phyloP scores from a whole-genome alignment of 2,113 vertebrate species.

The Promerops cafer region DNA sequence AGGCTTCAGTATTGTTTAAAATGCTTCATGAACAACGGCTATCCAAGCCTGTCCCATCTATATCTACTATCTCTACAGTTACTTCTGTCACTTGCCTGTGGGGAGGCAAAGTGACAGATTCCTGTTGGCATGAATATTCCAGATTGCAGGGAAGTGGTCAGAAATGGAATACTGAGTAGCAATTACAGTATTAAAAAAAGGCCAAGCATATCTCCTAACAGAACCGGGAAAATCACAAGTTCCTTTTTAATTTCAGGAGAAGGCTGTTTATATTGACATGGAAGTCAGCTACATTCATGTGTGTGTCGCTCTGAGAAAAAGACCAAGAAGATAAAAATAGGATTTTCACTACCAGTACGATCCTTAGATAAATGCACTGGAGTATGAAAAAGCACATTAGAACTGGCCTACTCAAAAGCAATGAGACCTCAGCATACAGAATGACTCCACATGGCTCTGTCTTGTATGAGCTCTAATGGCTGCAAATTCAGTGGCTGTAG shows the following conservation, averaged over 20 bases:
- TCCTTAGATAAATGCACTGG: background rate
- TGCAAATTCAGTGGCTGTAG: background rate
- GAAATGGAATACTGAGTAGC: background rate
- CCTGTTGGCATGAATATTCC: background rate
- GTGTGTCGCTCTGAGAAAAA: background rate
- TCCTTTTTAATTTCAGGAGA: background rate
- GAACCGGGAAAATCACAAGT: background rate
- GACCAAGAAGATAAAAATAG: background rate
- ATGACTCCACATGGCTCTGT: background rate
- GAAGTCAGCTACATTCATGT: background rate
- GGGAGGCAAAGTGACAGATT: background rate
- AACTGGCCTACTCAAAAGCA: background rate
- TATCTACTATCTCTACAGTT: background rate
- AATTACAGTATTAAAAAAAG: background rate
- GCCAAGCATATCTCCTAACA: background rate
- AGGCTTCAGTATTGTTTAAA: background rate
- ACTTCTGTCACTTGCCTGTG: background rate
- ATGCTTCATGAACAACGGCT: background rate
- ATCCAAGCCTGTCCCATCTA: background rate
- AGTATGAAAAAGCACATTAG: background rate
- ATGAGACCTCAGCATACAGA: background rate
- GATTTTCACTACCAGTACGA: background rate
- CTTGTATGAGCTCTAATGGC: background rate
- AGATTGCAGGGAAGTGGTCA: background rate
- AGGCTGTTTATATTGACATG: background rate